Base-by-base conservation (phyloP, 1,140 invertebrate species). In the Tetramorium parvispinum region DNA sequence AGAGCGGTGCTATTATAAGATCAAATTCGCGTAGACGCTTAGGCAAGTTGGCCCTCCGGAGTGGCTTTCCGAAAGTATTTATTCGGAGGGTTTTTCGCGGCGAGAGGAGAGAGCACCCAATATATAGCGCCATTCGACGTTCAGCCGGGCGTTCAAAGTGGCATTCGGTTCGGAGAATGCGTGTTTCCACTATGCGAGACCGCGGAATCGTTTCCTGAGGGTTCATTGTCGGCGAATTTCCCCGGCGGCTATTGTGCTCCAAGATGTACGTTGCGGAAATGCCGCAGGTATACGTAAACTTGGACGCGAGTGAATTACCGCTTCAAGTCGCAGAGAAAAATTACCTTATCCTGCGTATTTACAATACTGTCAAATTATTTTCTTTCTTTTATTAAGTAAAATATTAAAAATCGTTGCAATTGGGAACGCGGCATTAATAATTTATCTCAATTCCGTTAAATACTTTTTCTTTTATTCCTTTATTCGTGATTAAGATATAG, bases 151-250 rank as follows among this genome's bases (percentile, higher is more conserved):
- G 53, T 75, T 66, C 65, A 53, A 85, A 68, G 70, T 77, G 87
- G 46, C 81, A 53, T 75, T 55, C 70, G 79, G 53, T 53, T 75
- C 57, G 37, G 21, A 37, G 82, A 81, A 57, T 68, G 37, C 61
- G 53, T 71, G 71, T 77, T 83, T 77, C 73, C 63, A 73, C 66
- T 68, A 27, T 79, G 61, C 82, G 49, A 46, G 59, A 76, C 73
- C 82, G 59, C 73, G 46, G 85, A 81, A 86, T 81, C 76, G 79
- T 75, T 79, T 79, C 49, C 43, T 51, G 77, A 65, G 83, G 71
- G 86, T 90, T 87, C 89, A 90, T 90, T 89, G 88, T 86, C 57
- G 81, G 78, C 73, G 53, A 88, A 90, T 79, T 89, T 87, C 43
- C 46, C 70, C 59, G 43, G 32, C 27, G 43, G 16, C 37, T 59